phyloP scores from a whole-genome alignment of 2,113 vertebrate species.

The Hyaena hyaena region DNA sequence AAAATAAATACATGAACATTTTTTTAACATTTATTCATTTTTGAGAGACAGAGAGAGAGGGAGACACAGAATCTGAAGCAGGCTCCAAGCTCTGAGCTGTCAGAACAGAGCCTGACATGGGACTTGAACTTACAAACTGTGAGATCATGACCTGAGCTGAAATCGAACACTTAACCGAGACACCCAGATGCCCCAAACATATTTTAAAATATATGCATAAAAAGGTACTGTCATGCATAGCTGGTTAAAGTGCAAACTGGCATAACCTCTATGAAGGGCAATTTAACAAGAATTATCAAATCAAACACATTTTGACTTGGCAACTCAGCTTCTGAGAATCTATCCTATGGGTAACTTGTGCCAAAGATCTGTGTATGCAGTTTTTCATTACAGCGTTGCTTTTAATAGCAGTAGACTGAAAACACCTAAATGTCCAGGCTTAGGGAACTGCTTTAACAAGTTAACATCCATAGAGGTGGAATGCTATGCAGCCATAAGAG shows the following conservation, averaged over 20 bases:
- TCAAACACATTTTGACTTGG: neutral
- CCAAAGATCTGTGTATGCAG: neutral
- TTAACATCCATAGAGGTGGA: neutral
- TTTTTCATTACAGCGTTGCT: neutral
- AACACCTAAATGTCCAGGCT: neutral
- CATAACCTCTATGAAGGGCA: neutral
- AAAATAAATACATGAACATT: too few species aligned
- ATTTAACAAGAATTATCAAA: constrained; percentile 22
- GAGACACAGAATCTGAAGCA: too few species aligned
- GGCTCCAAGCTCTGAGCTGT: too few species aligned
- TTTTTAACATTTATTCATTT: too few species aligned
- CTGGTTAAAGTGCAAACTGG: neutral
- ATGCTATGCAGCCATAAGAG: neutral
- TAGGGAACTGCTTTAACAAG: neutral
- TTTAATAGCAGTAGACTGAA: neutral
- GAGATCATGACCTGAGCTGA: too few species aligned
- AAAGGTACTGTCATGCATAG: neutral
- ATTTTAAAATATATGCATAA: neutral
- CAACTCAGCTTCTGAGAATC: constrained; percentile 6
- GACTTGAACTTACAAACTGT: too few species aligned
- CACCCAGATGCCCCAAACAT: too few species aligned
- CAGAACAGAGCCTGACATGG: too few species aligned
- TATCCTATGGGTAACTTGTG: neutral
- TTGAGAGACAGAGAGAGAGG: too few species aligned
- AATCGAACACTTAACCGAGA: too few species aligned